Evolutionary conservation across 2,888 invertebrate genomes (phyloP).

Genomic region (Erpobdella octoculata): DNA sequence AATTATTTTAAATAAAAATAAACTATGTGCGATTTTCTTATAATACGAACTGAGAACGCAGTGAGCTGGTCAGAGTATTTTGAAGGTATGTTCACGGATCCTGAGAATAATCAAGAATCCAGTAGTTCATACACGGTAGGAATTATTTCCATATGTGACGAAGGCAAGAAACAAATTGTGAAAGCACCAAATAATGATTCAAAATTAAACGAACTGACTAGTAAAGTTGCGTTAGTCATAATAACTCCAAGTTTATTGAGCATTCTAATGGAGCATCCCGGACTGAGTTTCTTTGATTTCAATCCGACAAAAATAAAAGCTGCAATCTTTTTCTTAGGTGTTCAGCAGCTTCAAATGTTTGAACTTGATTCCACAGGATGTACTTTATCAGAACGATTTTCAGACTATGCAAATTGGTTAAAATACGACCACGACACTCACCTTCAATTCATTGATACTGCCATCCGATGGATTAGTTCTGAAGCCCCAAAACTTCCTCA

Average conservation of each 20-base stretch:
- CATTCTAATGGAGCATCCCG: background rate
- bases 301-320: constrained; percentile 51
- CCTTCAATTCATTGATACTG: background rate
- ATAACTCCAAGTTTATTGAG: background rate
- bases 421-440: constrained; percentile 8
- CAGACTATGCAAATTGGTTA: background rate
- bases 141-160: background rate
- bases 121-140: background rate
- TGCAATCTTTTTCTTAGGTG: constrained; percentile 77
- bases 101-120: background rate
- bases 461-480: background rate
- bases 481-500: background rate
- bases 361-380: background rate
- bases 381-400: constrained; percentile 6
- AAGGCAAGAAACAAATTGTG: background rate
- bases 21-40: background rate
- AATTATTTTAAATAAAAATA: too few relatives aligned
- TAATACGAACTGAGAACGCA: background rate
- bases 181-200: background rate
- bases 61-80: background rate
- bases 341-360: constrained; percentile 76
- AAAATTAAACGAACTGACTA: background rate
- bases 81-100: background rate
- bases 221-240: constrained; percentile 7
- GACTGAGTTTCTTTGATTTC: background rate